phyloP scores from a whole-genome alignment of 2,888 invertebrate species.

The Lymantria monacha region DNA sequence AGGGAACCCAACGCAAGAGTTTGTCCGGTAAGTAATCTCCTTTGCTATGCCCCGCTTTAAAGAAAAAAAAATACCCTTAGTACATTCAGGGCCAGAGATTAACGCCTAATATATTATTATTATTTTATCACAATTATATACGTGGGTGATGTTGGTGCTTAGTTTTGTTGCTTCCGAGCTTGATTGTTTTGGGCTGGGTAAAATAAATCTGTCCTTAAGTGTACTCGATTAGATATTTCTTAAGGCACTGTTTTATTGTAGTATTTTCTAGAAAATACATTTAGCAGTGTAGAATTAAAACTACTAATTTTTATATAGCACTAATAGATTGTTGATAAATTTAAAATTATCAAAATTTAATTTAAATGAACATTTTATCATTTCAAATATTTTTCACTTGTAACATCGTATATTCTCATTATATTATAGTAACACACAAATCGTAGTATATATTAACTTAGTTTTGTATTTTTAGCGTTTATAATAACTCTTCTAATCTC shows the following conservation, averaged over 20 bases:
- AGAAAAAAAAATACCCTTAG: constrained; percentile 37
- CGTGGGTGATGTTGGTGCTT: constrained; percentile 38
- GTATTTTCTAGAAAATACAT: constrained; percentile 19
- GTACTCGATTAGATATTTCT: constrained; percentile 37
- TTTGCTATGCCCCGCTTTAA: constrained; percentile 69
- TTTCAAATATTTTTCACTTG: neutral
- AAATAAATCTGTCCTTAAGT: constrained; percentile 55
- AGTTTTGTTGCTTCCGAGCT: constrained; percentile 47
- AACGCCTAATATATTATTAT: constrained; percentile 24
- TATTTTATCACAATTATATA: neutral
- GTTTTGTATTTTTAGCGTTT: constrained; percentile 28
- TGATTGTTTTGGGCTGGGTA: constrained; percentile 35
- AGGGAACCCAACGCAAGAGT: constrained; percentile 86
- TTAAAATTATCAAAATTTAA: constrained; percentile 1
- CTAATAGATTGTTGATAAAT: constrained; percentile 9
- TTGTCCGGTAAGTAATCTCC: constrained; percentile 89
- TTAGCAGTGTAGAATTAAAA: constrained; percentile 21
- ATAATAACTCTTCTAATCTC: constrained; percentile 10
- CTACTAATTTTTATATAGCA: constrained; percentile 24
- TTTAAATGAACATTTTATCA: constrained; percentile 10
- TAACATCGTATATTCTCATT: constrained; percentile 20
- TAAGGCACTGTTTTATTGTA: constrained; percentile 1
- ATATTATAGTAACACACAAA: constrained; percentile 27
- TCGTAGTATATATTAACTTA: constrained; percentile 24
- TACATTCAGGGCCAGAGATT: constrained; percentile 60